Conservation (phyloP, 2,888 invertebrate species). For the Melipona bicolor region DNA sequence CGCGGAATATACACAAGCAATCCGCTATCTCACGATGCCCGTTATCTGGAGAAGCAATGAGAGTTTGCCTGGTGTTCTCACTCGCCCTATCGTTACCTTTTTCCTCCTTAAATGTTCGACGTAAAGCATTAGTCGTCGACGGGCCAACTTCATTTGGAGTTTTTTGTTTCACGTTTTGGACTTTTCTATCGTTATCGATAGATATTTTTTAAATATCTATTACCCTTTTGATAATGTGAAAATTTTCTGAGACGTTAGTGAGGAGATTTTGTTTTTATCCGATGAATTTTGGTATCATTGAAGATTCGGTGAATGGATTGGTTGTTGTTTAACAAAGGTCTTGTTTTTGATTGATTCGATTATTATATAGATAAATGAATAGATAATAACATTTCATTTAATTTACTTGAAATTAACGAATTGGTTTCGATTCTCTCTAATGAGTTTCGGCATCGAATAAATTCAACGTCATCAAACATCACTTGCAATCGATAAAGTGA, state of each 20-base stretch:
- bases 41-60: constrained; percentile 78
- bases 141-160: neutral
- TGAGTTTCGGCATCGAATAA: no score
- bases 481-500: no score
- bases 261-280: neutral
- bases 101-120: constrained; percentile 64
- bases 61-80: constrained; percentile 73
- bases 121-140: constrained; percentile 6
- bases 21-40: constrained; percentile 73
- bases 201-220: neutral
- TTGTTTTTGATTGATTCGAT: neutral
- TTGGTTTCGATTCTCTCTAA: no score
- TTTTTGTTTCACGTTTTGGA: neutral
- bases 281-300: neutral
- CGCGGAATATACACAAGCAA: constrained; percentile 60
- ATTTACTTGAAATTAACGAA: no score
- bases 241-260: neutral
- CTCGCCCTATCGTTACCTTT: constrained; percentile 57
- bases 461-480: no score
- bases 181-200: neutral
- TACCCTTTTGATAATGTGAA: neutral
- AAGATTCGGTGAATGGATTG: neutral
- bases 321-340: neutral
- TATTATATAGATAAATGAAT: neutral
- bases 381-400: no score